These are phyloP conservation scores for Eurosta solidaginis DNA, from an alignment of 1,140 invertebrate species.

Conservation along the genomic window DNA sequence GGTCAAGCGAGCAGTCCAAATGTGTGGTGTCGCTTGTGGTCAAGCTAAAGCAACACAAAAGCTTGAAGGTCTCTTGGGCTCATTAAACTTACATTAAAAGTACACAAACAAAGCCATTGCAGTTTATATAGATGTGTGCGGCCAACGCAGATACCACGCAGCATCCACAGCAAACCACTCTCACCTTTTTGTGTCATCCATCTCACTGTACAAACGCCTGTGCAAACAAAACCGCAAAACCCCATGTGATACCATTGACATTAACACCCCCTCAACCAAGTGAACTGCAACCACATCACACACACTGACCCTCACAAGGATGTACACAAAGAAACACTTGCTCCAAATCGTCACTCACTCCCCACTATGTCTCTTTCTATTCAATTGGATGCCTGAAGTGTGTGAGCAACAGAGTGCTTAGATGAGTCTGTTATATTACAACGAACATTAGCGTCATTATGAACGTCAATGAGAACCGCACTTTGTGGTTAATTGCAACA, in stretches of 20 bases:
- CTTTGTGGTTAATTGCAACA: slow-evolving; percentile 17
- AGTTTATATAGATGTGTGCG: neutral
- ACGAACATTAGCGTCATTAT: neutral
- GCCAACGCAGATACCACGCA: neutral
- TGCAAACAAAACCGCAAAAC: slow-evolving; percentile 18
- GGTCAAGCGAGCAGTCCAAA: neutral
- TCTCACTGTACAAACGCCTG: too few species aligned
- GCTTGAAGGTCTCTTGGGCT: neutral
- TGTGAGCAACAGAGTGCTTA: neutral
- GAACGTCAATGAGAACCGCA: neutral
- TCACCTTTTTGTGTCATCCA: neutral
- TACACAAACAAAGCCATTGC: neutral
- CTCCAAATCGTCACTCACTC: neutral
- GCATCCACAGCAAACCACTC: neutral
- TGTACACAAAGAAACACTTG: neutral
- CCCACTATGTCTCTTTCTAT: too few species aligned
- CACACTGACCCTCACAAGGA: neutral
- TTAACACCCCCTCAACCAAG: slow-evolving; percentile 1
- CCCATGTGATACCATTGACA: neutral
- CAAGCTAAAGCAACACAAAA: neutral
- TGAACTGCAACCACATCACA: neutral
- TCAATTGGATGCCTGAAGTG: too few species aligned
- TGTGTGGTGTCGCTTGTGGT: neutral
- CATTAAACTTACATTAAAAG: slow-evolving; percentile 19
- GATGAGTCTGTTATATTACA: neutral